These are phyloP conservation scores for Coptodon rendalli DNA, from an alignment of 2,113 vertebrate genomes.

Conservation along the genomic window DNA sequence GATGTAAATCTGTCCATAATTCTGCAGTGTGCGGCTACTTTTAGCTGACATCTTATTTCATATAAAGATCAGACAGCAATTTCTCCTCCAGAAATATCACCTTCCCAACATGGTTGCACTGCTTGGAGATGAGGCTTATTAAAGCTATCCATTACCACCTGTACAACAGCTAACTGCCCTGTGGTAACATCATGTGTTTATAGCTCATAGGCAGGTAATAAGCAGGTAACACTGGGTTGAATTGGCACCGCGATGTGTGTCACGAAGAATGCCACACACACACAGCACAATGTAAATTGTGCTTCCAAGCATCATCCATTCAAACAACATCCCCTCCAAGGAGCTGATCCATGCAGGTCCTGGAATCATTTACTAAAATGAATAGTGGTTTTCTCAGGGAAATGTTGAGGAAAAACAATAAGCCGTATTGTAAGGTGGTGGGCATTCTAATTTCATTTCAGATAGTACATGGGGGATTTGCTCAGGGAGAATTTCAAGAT, in stretches of 20 bases:
- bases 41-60: conserved; percentile 22
- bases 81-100: conserved; percentile 7
- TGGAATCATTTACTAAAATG: conserved; percentile 20
- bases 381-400: conserved; percentile 19
- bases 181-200: conserved; percentile 13
- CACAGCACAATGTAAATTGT: neutral
- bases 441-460: conserved; percentile 40
- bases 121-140: neutral
- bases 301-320: conserved; percentile 16
- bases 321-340: neutral
- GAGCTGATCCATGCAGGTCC: conserved; percentile 31
- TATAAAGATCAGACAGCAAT: conserved; percentile 23
- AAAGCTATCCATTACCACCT: conserved; percentile 2
- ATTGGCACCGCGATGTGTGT: neutral
- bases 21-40: conserved; percentile 32
- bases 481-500: neutral
- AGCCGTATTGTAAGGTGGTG: neutral
- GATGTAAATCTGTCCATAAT: conserved; percentile 50
- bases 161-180: conserved; percentile 9
- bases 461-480: neutral
- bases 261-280: neutral
- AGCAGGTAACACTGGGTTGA: conserved; percentile 8
- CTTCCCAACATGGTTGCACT: neutral
- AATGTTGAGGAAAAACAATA: conserved; percentile 30
- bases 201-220: conserved; percentile 18